Evolutionary conservation across 2,888 invertebrate genomes (phyloP), one percentile per base, ranked within the genome.

Genomic region (Philhelius pedissequus): DNA sequence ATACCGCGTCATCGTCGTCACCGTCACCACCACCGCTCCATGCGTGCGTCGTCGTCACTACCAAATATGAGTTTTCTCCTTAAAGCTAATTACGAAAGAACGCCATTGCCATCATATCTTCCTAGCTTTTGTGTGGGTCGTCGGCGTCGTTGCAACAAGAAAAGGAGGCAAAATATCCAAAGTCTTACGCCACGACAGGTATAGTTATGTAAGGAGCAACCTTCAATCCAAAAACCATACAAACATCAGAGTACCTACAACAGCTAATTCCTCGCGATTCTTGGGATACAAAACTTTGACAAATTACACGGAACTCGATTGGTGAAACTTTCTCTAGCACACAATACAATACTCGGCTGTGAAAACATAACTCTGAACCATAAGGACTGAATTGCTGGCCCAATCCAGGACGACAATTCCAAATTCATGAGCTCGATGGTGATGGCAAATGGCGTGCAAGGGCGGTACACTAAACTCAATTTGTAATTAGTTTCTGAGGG

Each of bases 401-500:
- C 48, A 48, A 50, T 58, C 25, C 43, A 50, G 45, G 22, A 62
- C 78, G 73, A 78, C 74, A 78, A 78, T 83, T 78, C 78, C 74
- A 69, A n/a, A 78, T 78, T 74, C 64, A 62, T 78, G 48, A 62
- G 18, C 50, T n/a, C 13, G 45, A 8, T 20, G 32, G 30, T 15
- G 11, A 20, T 3, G 13, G 25, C n/a, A 11, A 15, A 3, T 8
- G 13, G 38, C 9, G 27, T n/a, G 30, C 11, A 15, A 22, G 22
- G 20, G 20, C 13, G 20, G 18, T 48, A 76, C 60, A 79, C 79
- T 84, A 79, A 83, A 84, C 84, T 80, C 80, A 79, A 79, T 79
- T 84, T 84, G 79, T 84, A 84, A 84, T 84, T 84, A 84, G 84
- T 84, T 84, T 84, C 75, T 79, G 75, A 71, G 79, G 79, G 84